Evolutionary conservation across 2,888 invertebrate genomes (phyloP), one percentile per base, ranked within the genome.

Genomic region (Diloba caeruleocephala): DNA sequence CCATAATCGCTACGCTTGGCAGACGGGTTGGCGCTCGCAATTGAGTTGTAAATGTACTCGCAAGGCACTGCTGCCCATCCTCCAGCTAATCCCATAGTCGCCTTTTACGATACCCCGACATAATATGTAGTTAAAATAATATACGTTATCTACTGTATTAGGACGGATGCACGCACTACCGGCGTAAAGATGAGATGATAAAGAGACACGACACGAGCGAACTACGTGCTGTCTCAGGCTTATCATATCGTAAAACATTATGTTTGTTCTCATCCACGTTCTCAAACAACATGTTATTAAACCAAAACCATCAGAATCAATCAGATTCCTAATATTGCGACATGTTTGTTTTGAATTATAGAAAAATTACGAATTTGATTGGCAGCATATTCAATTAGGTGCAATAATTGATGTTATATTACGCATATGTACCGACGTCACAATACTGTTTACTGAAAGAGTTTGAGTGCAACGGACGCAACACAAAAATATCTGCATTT

Each of bases 181-280:
- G 44, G 52, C 52, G 44, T 29, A 46, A 64, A 71, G 78, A 76
- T 74, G 75, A 57, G 55, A 74, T 72, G 78, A 82, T 81, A 81
- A 72, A 75, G 49, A 56, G 65, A 66, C 71, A 64, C 53, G 57
- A 75, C 84, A 86, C 81, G 84, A 75, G 56, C 67, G 68, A 60
- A 59, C 50, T 69, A 75, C 84, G 82, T 87, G 87, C 59, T 61
- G 63, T 76, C 78, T 76, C 75, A 74, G 61, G 73, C 73, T 83
- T 87, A 87, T 88, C 84, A 69, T 58, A 67, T 61, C 71, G 72
- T 79, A 77, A 80, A 81, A 75, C 36, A 49, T 21, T 32, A 17
- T 38, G 32, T 51, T 36, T 50, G 37, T 59, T 12, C 36, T 31
- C 28, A 43, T 55, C 39, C 45, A 21, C 26, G 43, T 32, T 49